Percentiles rank a stretch among this genome's conserved stretches.
Conservation (phyloP, 2,113 vertebrate genomes). For the Thamnophis sirtalis region DNA sequence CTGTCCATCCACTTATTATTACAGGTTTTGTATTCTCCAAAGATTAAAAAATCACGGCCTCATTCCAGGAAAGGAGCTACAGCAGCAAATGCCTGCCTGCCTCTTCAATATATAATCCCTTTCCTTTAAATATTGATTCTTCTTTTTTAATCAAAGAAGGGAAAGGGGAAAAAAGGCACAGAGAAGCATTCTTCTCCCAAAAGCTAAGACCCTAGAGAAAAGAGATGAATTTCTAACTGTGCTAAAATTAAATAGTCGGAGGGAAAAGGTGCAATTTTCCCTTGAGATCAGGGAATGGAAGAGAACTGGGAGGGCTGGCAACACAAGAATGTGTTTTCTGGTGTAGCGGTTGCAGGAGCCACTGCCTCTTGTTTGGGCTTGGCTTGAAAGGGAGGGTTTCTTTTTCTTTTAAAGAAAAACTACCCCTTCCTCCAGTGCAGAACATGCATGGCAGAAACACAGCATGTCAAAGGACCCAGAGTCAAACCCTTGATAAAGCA, state of each 20-base stretch:
- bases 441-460: neutral
- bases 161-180: neutral
- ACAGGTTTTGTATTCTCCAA: neutral
- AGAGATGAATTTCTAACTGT: slow-evolving; percentile 8
- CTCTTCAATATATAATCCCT: neutral
- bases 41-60: neutral
- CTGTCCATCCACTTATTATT: neutral
- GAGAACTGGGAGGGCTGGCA: neutral
- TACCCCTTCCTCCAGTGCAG: neutral
- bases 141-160: slow-evolving; percentile 12
- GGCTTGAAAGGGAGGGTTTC: neutral
- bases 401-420: neutral
- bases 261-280: neutral
- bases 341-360: neutral
- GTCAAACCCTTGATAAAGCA: neutral
- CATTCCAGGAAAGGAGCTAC: neutral
- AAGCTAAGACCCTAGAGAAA: neutral
- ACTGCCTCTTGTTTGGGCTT: neutral
- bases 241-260: neutral
- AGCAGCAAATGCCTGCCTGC: neutral
- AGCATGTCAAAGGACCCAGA: neutral
- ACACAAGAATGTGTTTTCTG: neutral
- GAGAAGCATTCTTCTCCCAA: neutral
- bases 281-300: neutral
- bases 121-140: slow-evolving; percentile 6